These are phyloP conservation scores for Lamproptera curius DNA, from an alignment of 2,888 invertebrate genomes.

Conservation along the genomic window DNA sequence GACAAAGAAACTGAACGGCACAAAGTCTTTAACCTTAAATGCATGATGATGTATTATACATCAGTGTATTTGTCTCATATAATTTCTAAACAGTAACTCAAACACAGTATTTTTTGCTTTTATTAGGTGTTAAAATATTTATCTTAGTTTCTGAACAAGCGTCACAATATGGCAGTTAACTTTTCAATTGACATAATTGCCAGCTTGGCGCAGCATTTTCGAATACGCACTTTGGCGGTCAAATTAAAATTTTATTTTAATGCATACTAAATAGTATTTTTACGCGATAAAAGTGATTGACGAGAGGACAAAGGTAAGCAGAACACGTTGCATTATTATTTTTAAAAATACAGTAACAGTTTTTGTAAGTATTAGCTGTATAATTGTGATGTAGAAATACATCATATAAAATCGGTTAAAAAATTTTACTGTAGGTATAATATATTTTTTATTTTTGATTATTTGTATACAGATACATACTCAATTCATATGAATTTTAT, in stretches of 20 bases:
- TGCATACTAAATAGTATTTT: slow-evolving; percentile 22
- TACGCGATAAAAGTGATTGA: slow-evolving; percentile 22
- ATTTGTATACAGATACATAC: slow-evolving; percentile 21
- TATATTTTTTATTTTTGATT: slow-evolving; percentile 21
- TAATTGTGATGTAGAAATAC: slow-evolving; percentile 27
- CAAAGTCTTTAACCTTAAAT: slow-evolving; percentile 22
- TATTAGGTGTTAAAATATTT: slow-evolving; percentile 3
- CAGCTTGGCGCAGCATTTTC: slow-evolving; percentile 19
- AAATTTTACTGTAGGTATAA: slow-evolving; percentile 20
- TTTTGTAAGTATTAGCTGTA: slow-evolving; percentile 24
- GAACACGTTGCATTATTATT: slow-evolving; percentile 17
- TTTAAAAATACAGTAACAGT: slow-evolving; percentile 22
- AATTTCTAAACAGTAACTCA: slow-evolving; percentile 14
- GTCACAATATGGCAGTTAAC: slow-evolving; percentile 17
- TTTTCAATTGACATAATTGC: too few species aligned
- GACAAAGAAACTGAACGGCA: too few species aligned
- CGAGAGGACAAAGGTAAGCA: too few species aligned
- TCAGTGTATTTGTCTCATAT: slow-evolving; percentile 16
- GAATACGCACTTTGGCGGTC: slow-evolving; percentile 21
- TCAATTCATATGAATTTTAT: slow-evolving; percentile 9
- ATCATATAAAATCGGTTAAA: slow-evolving; percentile 25
- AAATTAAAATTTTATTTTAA: slow-evolving; percentile 21
- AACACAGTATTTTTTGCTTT: slow-evolving; percentile 23
- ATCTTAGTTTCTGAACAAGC: slow-evolving; percentile 22
- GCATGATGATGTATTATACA: slow-evolving; percentile 25